Conservation (phyloP, 2,797 vertebrate genomes). For the Intellagama lesueurii region DNA sequence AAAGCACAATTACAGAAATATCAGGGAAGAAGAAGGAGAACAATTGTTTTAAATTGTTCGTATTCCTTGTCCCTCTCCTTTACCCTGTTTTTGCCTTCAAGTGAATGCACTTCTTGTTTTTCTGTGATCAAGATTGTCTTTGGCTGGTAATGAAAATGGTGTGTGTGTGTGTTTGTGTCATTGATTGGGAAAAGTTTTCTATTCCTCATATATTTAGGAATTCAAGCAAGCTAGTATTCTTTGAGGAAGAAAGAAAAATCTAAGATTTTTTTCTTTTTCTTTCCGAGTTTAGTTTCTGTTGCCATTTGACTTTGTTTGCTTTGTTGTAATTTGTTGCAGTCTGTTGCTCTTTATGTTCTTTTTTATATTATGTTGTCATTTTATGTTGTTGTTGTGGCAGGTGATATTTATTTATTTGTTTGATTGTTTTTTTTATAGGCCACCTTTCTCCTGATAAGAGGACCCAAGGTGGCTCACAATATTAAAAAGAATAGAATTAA, state of each 20-base stretch:
- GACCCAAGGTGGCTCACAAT: no score
- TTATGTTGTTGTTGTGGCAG: no score
- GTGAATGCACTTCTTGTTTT: background rate
- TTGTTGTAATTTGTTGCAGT: no score
- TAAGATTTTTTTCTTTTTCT: background rate
- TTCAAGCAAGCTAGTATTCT: no score
- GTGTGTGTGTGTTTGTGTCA: background rate
- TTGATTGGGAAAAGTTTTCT: background rate
- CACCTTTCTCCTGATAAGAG: no score
- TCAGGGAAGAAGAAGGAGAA: background rate
- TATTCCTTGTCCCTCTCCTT: no score
- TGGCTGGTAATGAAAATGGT: background rate
- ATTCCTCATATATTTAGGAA: background rate
- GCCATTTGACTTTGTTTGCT: no score
- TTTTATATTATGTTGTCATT: no score
- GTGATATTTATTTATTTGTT: no score
- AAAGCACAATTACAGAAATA: background rate
- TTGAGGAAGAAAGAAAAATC: background rate
- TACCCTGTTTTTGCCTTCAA: background rate
- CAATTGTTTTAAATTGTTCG: background rate
- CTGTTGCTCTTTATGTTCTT: no score
- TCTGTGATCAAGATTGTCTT: background rate
- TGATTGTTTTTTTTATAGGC: no score
- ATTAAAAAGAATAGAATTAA: no score
- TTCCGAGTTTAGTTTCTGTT: background rate